Base-by-base conservation (phyloP, 2,797 vertebrate species). In the Gallinago nigripennis region DNA sequence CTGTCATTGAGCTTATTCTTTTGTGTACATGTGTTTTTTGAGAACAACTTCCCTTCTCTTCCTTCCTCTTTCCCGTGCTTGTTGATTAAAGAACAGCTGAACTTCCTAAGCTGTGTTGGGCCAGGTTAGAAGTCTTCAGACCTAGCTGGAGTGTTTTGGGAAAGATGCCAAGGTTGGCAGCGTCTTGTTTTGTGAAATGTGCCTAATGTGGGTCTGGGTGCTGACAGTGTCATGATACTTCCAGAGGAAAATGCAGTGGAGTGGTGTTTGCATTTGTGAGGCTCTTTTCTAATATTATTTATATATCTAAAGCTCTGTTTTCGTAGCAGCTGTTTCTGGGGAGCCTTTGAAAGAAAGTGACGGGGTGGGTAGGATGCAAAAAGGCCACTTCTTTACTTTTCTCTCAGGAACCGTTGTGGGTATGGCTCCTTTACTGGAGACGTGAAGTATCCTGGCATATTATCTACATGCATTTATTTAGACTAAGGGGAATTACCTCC, bases 31-130 rank as follows among this genome's bases (percentile, higher is more conserved):
- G 18, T 46, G 27, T 11, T 61, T 92, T 68, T 68, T 25, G 33
- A 78, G 18, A 58, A 68, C 16, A 57, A 16, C 61, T 89, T 90
- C 48, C 35, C 5, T 88, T 58, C 6, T 86, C 35, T 94, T 94
- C 76, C 90, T 95, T 94, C 85, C 82, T 91, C 53, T 83, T 96
- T 57, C 27, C 4, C 39, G 54, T 71, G 31, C 54, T 50, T 91
- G 87, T 45, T 90, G 69, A 81, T 23, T 91, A 56, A 92, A 75
- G 41, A 83, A 31, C 11, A 54, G 77, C 69, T 50, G 51, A 89
- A 30, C 69, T 80, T 91, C 28, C 72, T 28, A 60, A 51, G 23
- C 31, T 25, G 33, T 61, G 45, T 53, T 77, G 61, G 8, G 54
- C 27, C 0, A 2, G 39, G 6, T 80, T 81, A 53, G 85, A 63